phyloP scores from a whole-genome alignment of 2,888 invertebrate genomes.

The Drosophila mayaguana region DNA sequence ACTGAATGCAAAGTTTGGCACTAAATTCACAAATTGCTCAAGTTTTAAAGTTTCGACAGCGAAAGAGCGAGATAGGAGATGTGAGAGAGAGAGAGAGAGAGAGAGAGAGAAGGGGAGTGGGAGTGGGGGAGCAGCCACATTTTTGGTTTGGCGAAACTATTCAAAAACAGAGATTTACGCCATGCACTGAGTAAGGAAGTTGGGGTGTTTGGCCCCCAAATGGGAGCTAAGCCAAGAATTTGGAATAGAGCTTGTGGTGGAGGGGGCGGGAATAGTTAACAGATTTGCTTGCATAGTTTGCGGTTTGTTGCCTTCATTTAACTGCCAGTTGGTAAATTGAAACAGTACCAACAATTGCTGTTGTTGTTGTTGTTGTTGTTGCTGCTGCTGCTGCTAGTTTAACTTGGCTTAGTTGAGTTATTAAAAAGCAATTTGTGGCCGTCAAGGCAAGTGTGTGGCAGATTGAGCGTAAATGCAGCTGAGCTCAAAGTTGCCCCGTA shows the following conservation, averaged over 20 bases:
- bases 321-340: conserved; percentile 70
- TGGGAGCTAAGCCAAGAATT: conserved; percentile 27
- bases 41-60: conserved; percentile 76
- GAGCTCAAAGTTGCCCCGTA: conserved; percentile 58
- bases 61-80: neutral
- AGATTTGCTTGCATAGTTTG: conserved; percentile 67
- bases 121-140: conserved; percentile 1
- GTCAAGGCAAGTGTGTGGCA: conserved; percentile 73
- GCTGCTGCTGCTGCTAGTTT: conserved; percentile 35
- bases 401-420: conserved; percentile 77
- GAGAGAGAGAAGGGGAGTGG: no score
- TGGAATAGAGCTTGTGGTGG: conserved; percentile 21
- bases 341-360: conserved; percentile 52
- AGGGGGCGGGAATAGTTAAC: conserved; percentile 51
- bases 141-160: conserved; percentile 59
- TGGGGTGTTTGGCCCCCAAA: conserved; percentile 1
- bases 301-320: conserved; percentile 73
- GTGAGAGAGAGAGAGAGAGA: neutral
- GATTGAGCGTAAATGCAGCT: conserved; percentile 76
- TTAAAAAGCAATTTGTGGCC: conserved; percentile 79
- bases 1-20: conserved; percentile 72
- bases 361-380: conserved; percentile 33
- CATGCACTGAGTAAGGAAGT: conserved; percentile 7
- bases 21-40: conserved; percentile 79
- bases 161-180: conserved; percentile 75